Percentiles rank a stretch among this genome's conserved stretches.
These are phyloP conservation scores for Pangasius macronema DNA, from an alignment of 2,797 vertebrate species.

Conservation along the genomic window DNA sequence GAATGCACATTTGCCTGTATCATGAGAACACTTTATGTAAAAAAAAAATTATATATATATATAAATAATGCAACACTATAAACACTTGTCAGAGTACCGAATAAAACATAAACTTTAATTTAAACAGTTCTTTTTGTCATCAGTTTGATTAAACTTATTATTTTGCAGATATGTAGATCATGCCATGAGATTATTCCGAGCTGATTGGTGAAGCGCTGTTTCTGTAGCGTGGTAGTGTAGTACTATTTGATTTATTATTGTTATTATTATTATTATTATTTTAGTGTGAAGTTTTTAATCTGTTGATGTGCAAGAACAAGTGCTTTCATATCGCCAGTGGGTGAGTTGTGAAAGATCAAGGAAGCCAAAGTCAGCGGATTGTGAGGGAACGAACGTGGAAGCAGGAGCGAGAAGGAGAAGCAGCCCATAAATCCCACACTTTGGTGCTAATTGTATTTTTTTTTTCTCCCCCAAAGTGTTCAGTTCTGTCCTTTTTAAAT, in stretches of 20 bases:
- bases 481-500: conserved; percentile 65
- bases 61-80: too few species aligned
- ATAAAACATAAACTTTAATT: too few species aligned
- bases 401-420: conserved; percentile 31
- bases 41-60: too few species aligned
- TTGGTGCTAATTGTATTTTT: conserved; percentile 74
- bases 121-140: not conserved
- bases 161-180: conserved; percentile 46
- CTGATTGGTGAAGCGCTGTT: conserved; percentile 64
- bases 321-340: conserved; percentile 91
- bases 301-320: conserved; percentile 85
- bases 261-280: conserved; percentile 40
- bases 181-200: conserved; percentile 67
- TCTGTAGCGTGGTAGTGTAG: conserved; percentile 70
- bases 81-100: too few species aligned
- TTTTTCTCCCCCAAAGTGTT: conserved; percentile 70
- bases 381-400: conserved; percentile 25
- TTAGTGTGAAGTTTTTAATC: conserved; percentile 74
- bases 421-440: conserved; percentile 71
- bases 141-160: not conserved
- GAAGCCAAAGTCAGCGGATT: conserved; percentile 87
- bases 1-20: not conserved
- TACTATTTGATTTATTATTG: not conserved
- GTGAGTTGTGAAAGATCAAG: conserved; percentile 86
- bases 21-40: not conserved